Base-by-base conservation (phyloP, 1,140 invertebrate genomes). In the Sitodiplosis mosellana region DNA sequence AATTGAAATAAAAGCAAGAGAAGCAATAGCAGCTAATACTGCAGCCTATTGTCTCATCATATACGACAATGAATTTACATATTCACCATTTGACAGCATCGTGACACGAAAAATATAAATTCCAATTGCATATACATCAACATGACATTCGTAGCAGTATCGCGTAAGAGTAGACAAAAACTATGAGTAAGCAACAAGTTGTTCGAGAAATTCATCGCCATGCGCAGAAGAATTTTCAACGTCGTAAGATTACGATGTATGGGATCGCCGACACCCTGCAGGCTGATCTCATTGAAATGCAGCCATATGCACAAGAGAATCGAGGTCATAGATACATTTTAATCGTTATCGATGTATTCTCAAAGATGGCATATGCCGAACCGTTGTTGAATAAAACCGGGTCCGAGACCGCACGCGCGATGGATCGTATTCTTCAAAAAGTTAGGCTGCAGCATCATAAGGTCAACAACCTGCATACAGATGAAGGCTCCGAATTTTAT, bases 321-420 rank as follows among this genome's bases (percentile, higher is more conserved):
- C 54, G 58, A 38, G 56, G 58, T 22, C 63, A 55, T 53, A 61
- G 60, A 48, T 71, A 66, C 51, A 54, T 72, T 27, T 51, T 73
- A 46, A 62, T 58, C 19, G 57, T 67, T 6, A 70, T 72, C 48
- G 64, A 71, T 55, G 51, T 53, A 20, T 69, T 69, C 54, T 61
- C 58, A 47, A 72, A 69, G 57, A 66, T 56, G 54, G 61, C 64
- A 20, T 72, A 59, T 60, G 59, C 59, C 15, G 34, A 60, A 20
- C 61, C 66, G 5, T 15, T 72, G 22, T 68, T 68, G 61, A 60
- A 50, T 12, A 73, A 73, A 60, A 65, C 49, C 45, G 61, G 52
- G 36, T 48, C 49, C 51, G 52, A 59, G 27, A 53, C 63, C 5
- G 49, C 49, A 10, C 48, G 46, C 10, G 58, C 54, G 15, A 59